Base-by-base conservation (phyloP, 1,140 invertebrate species). In the Heliconius nattereri region DNA sequence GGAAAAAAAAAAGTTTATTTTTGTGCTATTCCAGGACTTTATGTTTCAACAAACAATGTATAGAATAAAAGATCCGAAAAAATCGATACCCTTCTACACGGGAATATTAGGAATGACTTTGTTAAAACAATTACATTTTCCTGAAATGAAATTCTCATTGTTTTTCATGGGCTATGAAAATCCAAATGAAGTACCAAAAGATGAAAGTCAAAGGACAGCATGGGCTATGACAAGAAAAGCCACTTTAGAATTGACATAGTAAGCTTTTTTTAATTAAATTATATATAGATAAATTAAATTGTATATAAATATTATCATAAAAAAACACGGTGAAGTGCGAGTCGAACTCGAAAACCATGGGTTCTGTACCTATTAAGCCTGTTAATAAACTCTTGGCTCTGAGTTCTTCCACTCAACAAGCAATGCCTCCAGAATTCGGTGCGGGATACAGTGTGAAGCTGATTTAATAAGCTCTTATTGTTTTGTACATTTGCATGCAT, bases 41-140 rank as follows among this genome's bases (percentile, higher is more conserved):
- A 96, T 99, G 78, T 97, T 99, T 91, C 98, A 99, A 95, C 98
- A 99, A 96, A 99, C 98, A 11, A 99, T 99, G 98, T 98, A 97
- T 87, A 96, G 98, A 76, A 98, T 99, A 73, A 99, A 99, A 91
- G 98, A 99, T 91, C 98, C 98, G 2, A 96, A 96, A 85, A 96
- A 96, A 80, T 98, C 98, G 0, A 90, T 99, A 52, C 97, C 98
- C 40, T 99, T 99, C 91, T 99, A 99, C 91, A 97, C 98, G 0
- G 96, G 97, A 82, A 97, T 99, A 3, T 94, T 99, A 7, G 98
- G 98, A 20, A 99, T 99, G 98, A 97, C 96, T 6, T 94, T 99
- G 23, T 91, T 99, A 70, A 97, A 98, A 82, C 98, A 98, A 90
- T 90, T 98, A 7, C 98, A 99, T 90, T 98, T 99, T 91, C 97